A percentile compares a stretch with the other conserved stretches of the same genome.
phyloP scores from a whole-genome alignment of 2,888 invertebrate species.

The Drosophila incognita region DNA sequence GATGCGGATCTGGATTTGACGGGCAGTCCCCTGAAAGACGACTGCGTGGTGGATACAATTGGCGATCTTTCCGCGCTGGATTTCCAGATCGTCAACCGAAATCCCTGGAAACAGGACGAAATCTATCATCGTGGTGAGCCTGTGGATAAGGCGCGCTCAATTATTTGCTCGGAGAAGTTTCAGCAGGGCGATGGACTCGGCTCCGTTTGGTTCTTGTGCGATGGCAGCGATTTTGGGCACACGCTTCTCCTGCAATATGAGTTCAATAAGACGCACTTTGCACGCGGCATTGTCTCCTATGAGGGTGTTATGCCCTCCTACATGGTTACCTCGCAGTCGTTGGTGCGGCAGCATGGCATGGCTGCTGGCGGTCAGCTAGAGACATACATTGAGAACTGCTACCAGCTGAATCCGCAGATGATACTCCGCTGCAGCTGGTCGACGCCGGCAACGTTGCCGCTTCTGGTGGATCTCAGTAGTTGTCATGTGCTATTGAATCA shows the following conservation, averaged over 20 bases:
- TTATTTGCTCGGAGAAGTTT: conserved; percentile 73
- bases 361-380: conserved; percentile 42
- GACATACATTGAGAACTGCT: conserved; percentile 79
- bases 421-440: conserved; percentile 78
- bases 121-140: conserved; percentile 79
- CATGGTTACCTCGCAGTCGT: conserved; percentile 64
- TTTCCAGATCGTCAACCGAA: conserved; percentile 53
- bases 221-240: conserved; percentile 86
- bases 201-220: conserved; percentile 88
- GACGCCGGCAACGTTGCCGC: conserved; percentile 62
- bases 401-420: conserved; percentile 78
- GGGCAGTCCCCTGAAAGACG: conserved; percentile 84
- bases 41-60: conserved; percentile 81
- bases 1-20: conserved; percentile 76
- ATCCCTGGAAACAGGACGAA: conserved; percentile 81
- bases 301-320: conserved; percentile 69
- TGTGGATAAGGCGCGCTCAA: conserved; percentile 70
- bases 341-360: conserved; percentile 74
- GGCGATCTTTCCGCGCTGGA: conserved; percentile 75
- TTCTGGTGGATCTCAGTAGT: conserved; percentile 76
- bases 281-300: conserved; percentile 80
- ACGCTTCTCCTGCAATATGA: conserved; percentile 79
- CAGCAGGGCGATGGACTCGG: conserved; percentile 71
- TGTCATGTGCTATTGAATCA: conserved; percentile 81
- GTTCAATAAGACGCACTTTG: conserved; percentile 63